Evolutionary conservation across 2,797 vertebrate species (phyloP), one percentile per base, ranked within the genome.

Genomic region (Lepilemur ruficaudatus): DNA sequence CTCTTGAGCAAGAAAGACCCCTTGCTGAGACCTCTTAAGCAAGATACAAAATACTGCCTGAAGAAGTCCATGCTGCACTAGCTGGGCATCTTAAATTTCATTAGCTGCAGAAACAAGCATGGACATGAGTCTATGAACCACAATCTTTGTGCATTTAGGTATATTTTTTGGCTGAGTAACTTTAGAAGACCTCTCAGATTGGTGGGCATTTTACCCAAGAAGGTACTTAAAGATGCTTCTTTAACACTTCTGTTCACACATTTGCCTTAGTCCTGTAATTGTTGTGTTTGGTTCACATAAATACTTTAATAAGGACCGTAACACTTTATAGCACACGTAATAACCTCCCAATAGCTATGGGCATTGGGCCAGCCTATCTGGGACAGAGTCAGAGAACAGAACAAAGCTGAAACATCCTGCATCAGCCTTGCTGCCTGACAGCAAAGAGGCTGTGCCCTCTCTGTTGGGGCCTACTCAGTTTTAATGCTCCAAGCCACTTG

Each of bases 1-100:
- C 96, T 92, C 87, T 94, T 96, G 72, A 96, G n/a, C 61, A 96
- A 98, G 72, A 35, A 96, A 97, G 82, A 95, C 93, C 78, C 55
- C 76, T 55, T 94, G 96, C 94, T 95, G 95, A 97, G 96, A 97
- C 80, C 80, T 86, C 89, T 94, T 88, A 97, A 96, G 55, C 46
- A 96, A 95, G 89, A 97, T 88, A 93, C 50, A 79, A 98, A 97
- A 96, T 48, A 79, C 57, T 89, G 55, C 41, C 61, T 46, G 11
- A 50, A 43, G 20, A 89, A 41, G 52, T 52, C 75, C 81, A 30
- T 0, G 22, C 41, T 55, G 57, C 28, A 41, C n/a, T 52, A 22
- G 15, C 11, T 0, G n/a, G 43, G 72, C 96, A 97, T 91, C 91
- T 95, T 83, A 82, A 79, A 46, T 94, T 96, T 48, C 83, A 75